Conservation (phyloP, 2,113 vertebrate species). For the Protobothrops mucrosquamatus region DNA sequence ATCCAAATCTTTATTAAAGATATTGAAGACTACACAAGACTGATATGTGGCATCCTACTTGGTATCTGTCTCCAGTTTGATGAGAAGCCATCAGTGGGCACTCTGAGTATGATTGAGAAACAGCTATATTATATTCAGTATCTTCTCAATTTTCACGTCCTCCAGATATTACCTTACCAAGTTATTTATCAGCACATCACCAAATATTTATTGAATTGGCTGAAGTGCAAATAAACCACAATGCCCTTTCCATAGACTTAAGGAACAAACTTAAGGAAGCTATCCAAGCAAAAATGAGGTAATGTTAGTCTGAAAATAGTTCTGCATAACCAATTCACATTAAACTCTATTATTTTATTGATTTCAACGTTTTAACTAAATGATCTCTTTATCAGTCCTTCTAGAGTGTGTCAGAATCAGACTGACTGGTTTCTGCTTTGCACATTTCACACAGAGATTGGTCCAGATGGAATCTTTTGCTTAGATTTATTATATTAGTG, state of each 20-base stretch:
- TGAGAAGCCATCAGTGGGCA: background rate
- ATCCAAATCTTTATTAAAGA: background rate
- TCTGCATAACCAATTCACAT: background rate
- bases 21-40: background rate
- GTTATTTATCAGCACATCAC: background rate
- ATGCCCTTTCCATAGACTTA: background rate
- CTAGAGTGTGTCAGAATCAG: background rate
- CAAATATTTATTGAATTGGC: background rate
- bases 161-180: background rate
- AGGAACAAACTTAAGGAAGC: background rate
- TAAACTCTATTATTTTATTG: background rate
- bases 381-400: background rate
- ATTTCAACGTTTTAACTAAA: background rate
- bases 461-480: background rate
- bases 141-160: background rate
- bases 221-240: background rate
- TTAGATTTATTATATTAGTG: background rate
- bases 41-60: background rate
- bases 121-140: background rate
- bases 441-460: background rate
- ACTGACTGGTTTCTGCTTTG: background rate
- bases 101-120: background rate
- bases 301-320: background rate
- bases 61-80: background rate
- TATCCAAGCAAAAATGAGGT: background rate